Base-by-base conservation (phyloP, 92 coral and sea anemone genomes). In the Micromussa lordhowensis region DNA sequence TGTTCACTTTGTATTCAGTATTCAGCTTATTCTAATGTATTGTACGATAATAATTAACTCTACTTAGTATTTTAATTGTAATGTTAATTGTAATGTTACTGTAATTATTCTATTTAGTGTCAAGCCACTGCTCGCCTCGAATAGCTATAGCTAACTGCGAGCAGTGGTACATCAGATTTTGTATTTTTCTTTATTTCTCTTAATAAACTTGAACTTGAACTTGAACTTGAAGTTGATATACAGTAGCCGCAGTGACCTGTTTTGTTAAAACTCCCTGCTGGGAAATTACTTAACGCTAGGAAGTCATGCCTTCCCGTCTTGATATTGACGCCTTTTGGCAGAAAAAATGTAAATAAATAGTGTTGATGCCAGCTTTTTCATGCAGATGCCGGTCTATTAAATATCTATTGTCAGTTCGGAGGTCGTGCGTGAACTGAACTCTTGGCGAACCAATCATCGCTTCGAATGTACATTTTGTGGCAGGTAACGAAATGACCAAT, bases 361-460 rank as follows among this genome's bases (percentile, higher is more conserved):
- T 29, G 54, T 57, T 36, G 70, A 57, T 55, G 13, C 26, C 53
- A 3, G 44, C 83, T 32, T 80, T 80, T 74, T 75, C 30, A 73
- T 84, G 80, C 88, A 84, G 88, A 84, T 73, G 78, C 28, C 1
- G 28, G 9, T 30, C 48, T 36, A 36, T 36, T 36, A 36, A 36
- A 36, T 2, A 5, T 36, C 38, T 6, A 51, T 55, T 71, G 79
- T 83, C n/a, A 34, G 28, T 71, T 55, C 9, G 59, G 28, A 48
- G 26, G 30, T 54, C 21, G 22, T 22, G 82, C 82, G 83, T 77
- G 59, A 78, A 86, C 19, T 66, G 61, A 9, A 26, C 73, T 32
- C 26, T 55, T 85, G 59, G 28, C 49, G 51, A 59, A 86, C 89
- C 89, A 86, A 86, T 86, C 89, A 86, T 49, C 75, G 66, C 82